phyloP scores from a whole-genome alignment of 2,113 vertebrate species.

The Rhabdornis inornatus region DNA sequence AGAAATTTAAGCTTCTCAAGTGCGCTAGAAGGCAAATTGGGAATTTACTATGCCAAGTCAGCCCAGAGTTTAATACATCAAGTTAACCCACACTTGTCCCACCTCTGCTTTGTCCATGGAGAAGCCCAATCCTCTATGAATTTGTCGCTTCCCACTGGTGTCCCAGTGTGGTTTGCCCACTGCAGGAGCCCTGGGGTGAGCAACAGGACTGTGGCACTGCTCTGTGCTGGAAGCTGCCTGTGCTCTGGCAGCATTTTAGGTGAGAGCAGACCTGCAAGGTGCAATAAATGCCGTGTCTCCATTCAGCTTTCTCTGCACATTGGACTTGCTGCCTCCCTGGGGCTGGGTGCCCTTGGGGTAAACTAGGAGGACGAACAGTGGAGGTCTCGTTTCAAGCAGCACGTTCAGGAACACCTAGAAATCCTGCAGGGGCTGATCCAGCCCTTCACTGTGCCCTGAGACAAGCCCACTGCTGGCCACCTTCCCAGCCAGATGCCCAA shows the following conservation, averaged over 20 bases:
- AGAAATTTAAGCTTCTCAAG: not conserved
- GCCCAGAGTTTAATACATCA: not conserved
- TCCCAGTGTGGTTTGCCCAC: not conserved
- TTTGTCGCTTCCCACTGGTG: not conserved
- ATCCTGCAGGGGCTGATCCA: not conserved
- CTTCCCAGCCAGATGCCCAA: not conserved
- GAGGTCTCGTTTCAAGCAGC: not conserved
- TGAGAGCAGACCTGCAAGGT: not conserved
- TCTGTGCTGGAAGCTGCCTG: not conserved
- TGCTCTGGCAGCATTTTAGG: not conserved
- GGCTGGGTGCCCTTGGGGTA: not conserved
- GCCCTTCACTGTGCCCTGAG: not conserved
- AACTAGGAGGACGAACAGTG: not conserved
- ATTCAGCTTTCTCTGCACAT: not conserved
- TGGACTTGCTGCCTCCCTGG: no score
- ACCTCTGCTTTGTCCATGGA: rapidly evolving
- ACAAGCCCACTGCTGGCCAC: not conserved
- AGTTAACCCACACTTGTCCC: not conserved
- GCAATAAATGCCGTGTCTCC: rapidly evolving
- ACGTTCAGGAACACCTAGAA: not conserved
- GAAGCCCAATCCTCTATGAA: not conserved
- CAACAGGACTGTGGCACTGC: not conserved
- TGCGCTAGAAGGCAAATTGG: not conserved
- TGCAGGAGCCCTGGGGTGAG: not conserved
- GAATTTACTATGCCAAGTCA: not conserved